Evolutionary conservation across 2,888 invertebrate genomes (phyloP), one percentile per base, ranked within the genome.

Genomic region (Cepaea hortensis): DNA sequence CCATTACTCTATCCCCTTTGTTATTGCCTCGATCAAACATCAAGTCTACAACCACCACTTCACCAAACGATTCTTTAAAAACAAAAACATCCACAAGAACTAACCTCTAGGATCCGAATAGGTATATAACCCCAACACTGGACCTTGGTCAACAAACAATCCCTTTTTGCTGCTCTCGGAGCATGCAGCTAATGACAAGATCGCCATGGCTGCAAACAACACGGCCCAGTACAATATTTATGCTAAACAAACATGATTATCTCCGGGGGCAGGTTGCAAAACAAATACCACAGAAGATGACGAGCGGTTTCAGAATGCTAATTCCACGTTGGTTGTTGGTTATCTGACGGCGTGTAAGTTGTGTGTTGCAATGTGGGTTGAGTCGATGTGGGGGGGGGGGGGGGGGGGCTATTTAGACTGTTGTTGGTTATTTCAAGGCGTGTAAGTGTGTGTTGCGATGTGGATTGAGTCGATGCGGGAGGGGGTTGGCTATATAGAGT

Each of bases 181-280:
- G 62, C 7, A 13, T 3, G 35, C 61, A 62, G 62, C 79, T 62
- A 15, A 62, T 46, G 20, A 68, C 68, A n/a, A 79, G 35, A 79
- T 11, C 35, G 35, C 62, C 15, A 35, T 20, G 46, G 35, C 23
- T 35, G 13, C 79, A 61, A 62, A 61, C 35, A 62, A 18, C 13
- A 3, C n/a, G 73, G 23, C 11, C 35, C 79, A n/a, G 18, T 18
- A n/a, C 4, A 79, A 79, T 55, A 79, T 68, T 68, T 68, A 79
- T 61, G 35, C 79, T 79, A 23, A 61, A 79, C 46, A 79, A 79
- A 79, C 62, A 79, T 15, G 79, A 79, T 79, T 79, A 79, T 79
- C 79, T 79, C 35, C 62, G 15, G 79, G 35, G 55, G 62, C 79
- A 61, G 61, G 61, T 79, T 23, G 20, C 35, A 79, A 62, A 79